Evolutionary conservation across 2,888 invertebrate species (phyloP), one percentile per base, ranked within the genome.

Genomic region (Rugalucina vietnamica): DNA sequence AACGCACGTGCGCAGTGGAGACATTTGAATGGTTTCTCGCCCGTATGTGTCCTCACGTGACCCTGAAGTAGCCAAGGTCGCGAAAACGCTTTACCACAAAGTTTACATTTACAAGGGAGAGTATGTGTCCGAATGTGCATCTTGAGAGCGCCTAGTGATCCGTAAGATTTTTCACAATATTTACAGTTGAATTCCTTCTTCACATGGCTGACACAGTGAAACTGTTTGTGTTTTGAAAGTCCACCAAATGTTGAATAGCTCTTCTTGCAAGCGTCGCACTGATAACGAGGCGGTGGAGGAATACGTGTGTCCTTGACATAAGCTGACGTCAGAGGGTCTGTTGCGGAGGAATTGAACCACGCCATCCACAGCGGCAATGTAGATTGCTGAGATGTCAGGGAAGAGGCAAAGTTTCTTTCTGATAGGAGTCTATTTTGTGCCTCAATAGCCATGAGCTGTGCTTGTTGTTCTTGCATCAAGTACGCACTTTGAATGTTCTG

Each of bases 111-210:
- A 96, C 99, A 99, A 10, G 99, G 99, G 91, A 99, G 95, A 0
- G 99, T 99, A 95, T 99, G 99, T 4, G 99, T 99, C 84, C 99
- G 96, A 91, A 99, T 99, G 96, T 99, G 99, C 99, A 99, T 99
- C 95, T 99, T 99, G 14, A 99, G 96, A 0, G 99, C 99, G 0
- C 99, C 99, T 88, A 99, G 95, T 0, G 98, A 98, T 14, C 98
- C 97, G 95, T 99, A 99, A 34, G 98, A 97, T 95, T 99, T 99
- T 87, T 98, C 98, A 96, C 99, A 99, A 95, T 97, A 98, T 95
- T 99, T 98, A 96, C 99, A 99, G 93, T 97, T 97, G 95, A 99
- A 99, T 14, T 98, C 97, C 95, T 98, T 98, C 94, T 98, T 97
- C 27, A 94, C 94, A 74, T 98, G 97, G 0, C 97, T 97, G 1